Evolutionary conservation across 2,113 vertebrate genomes (phyloP).

Genomic region (Paedocypris sp.): DNA sequence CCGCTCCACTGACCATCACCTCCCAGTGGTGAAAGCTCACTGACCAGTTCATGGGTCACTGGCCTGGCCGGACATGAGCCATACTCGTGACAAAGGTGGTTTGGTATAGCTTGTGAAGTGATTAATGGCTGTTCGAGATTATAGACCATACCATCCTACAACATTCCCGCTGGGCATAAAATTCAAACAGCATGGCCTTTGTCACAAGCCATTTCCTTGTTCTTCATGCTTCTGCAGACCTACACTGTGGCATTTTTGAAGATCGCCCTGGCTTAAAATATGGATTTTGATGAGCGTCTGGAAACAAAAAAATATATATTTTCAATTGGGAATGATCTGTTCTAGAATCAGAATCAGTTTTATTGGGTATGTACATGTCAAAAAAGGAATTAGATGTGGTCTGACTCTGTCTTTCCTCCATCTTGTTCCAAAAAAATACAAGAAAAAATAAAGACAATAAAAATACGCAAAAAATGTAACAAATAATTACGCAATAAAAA

Average conservation of each 20-base stretch:
- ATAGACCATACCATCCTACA: conserved; percentile 19
- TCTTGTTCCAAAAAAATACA: too few relatives aligned
- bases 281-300: conserved; percentile 26
- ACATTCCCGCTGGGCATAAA: conserved; percentile 47
- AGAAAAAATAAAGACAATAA: too few relatives aligned
- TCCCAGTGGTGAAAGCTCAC: conserved; percentile 65
- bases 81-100: conserved; percentile 64
- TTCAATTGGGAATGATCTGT: too few relatives aligned
- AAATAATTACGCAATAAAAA: too few relatives aligned
- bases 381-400: too few relatives aligned
- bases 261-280: conserved; percentile 13
- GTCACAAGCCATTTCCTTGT: conserved; percentile 21
- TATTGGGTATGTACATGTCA: too few relatives aligned
- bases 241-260: conserved; percentile 28
- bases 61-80: conserved; percentile 65
- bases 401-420: too few relatives aligned
- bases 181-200: conserved; percentile 33
- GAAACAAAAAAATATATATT: conserved; percentile 30
- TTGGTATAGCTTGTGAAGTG: conserved; percentile 60
- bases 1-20: conserved; percentile 53
- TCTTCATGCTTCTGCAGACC: conserved; percentile 35
- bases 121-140: conserved; percentile 58
- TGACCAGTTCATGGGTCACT: conserved; percentile 76
- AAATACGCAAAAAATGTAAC: too few relatives aligned
- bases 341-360: too few relatives aligned